These are phyloP conservation scores for Antechinus flavipes DNA, from an alignment of 2,113 vertebrate genomes.

Conservation along the genomic window DNA sequence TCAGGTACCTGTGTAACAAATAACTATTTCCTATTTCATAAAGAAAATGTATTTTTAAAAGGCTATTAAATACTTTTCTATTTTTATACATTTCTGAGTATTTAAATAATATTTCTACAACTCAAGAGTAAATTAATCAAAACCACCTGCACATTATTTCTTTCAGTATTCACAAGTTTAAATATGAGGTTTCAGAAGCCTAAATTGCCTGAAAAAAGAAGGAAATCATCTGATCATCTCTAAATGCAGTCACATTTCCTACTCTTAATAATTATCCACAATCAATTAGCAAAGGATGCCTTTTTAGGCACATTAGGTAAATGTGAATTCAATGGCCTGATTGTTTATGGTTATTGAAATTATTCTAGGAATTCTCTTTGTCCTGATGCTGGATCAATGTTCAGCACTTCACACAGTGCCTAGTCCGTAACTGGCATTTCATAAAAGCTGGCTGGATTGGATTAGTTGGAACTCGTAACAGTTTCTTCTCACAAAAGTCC, in stretches of 20 bases:
- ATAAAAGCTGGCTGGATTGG: background rate
- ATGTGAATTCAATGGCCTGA: background rate
- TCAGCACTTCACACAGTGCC: background rate
- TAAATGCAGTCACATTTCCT: slow-evolving; percentile 12
- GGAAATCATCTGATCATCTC: background rate
- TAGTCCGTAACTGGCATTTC: background rate
- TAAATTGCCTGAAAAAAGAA: background rate
- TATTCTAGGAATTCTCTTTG: background rate
- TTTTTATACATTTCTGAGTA: slow-evolving; percentile 40
- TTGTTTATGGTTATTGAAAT: slow-evolving; percentile 2
- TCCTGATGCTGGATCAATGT: background rate
- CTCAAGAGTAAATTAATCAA: slow-evolving; percentile 33
- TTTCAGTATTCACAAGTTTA: background rate
- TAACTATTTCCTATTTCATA: slow-evolving; percentile 31
- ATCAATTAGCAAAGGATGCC: background rate
- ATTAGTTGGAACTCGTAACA: background rate
- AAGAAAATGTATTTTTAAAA: slow-evolving; percentile 44
- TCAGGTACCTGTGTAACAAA: slow-evolving; percentile 25
- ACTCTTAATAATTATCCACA: background rate
- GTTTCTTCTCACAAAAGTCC: background rate
- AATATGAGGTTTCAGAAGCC: background rate
- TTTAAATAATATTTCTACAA: slow-evolving; percentile 44
- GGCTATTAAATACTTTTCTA: slow-evolving; percentile 33
- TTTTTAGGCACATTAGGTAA: background rate
- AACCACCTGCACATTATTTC: slow-evolving; percentile 6